phyloP scores from a whole-genome alignment of 2,797 vertebrate species.

The Geotrypetes seraphini region DNA sequence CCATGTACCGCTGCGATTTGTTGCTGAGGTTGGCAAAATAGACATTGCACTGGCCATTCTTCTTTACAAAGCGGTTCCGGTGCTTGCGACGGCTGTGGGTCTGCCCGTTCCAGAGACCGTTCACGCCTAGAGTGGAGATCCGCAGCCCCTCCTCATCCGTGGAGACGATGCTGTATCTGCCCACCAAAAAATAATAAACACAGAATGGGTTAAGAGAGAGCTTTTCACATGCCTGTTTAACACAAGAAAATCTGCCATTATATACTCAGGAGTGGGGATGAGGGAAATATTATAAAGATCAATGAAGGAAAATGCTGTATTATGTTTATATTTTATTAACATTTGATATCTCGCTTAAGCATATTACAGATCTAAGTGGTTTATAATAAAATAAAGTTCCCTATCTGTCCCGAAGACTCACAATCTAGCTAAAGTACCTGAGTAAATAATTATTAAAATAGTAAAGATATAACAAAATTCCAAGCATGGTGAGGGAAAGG shows the following conservation, averaged over 20 bases:
- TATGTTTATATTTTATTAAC: too few species aligned
- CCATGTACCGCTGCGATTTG: constrained; percentile 84
- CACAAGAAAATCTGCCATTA: background rate
- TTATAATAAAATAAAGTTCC: too few species aligned
- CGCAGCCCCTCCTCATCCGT: constrained; percentile 71
- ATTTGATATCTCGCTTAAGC: too few species aligned
- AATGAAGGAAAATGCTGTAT: too few species aligned
- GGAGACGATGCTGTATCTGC: constrained; percentile 79
- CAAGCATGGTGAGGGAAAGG: too few species aligned
- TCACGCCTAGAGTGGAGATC: constrained; percentile 58
- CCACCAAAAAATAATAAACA: constrained; percentile 13
- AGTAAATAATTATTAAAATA: too few species aligned
- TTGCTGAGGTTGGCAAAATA: constrained; percentile 89
- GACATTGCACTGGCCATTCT: constrained; percentile 91
- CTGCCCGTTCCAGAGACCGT: constrained; percentile 57
- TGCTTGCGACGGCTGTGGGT: constrained; percentile 56
- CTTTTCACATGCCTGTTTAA: background rate
- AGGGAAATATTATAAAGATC: background rate
- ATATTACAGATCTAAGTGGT: too few species aligned
- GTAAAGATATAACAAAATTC: too few species aligned
- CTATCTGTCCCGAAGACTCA: too few species aligned
- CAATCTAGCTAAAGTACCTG: too few species aligned
- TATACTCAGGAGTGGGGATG: background rate
- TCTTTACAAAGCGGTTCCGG: constrained; percentile 90
- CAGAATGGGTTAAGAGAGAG: background rate